Evolutionary conservation across 2,797 vertebrate species (phyloP), one percentile per base, ranked within the genome.

Genomic region (Oophaga sylvatica): DNA sequence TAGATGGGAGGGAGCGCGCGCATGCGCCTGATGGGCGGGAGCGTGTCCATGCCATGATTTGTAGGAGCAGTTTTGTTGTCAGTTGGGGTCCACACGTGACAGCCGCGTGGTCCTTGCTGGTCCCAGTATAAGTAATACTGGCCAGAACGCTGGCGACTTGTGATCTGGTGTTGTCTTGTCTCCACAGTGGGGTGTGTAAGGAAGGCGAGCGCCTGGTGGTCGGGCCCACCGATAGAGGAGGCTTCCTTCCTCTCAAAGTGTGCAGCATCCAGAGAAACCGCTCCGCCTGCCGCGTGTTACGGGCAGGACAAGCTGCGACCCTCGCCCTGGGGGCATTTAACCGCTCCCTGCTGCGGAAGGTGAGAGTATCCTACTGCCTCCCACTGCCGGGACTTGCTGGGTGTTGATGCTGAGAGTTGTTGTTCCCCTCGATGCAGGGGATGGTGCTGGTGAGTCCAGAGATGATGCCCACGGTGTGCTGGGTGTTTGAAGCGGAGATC

Each of bases 391-490:
- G 5, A 1, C 13, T 7, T 17, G 29, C 5, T 8, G 6, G 3
- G 31, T 45, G 6, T 29, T n/a, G 19, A 11, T 15, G 16, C 9
- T 76, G 20, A 48, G 19, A 2, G 26, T 83, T 29, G 26, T 57
- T 29, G 16, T 75, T 60, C 71, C 9, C 87, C 9, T 86, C 87
- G 0, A 5, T 88, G 67, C 93, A 99, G 98, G 98, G 98, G 75
- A 99, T 99, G 98, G 98, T 99, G 92, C 97, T 99, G 97, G 97
- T 99, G 91, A 99, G 98, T 92, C 98, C 97, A 1, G 97, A 99
- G 94, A 99, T 99, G 97, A 95, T 99, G 88, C 98, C 98, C 26
- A 99, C 97, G 41, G 97, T 99, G 92, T 99, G 98, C 94, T 99
- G 97, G 92, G 95, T 96, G 92, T 99, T 99, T 88, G 98, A 99